Base-by-base conservation (phyloP, 2,888 invertebrate genomes). In the Amphiduros pacificus region DNA sequence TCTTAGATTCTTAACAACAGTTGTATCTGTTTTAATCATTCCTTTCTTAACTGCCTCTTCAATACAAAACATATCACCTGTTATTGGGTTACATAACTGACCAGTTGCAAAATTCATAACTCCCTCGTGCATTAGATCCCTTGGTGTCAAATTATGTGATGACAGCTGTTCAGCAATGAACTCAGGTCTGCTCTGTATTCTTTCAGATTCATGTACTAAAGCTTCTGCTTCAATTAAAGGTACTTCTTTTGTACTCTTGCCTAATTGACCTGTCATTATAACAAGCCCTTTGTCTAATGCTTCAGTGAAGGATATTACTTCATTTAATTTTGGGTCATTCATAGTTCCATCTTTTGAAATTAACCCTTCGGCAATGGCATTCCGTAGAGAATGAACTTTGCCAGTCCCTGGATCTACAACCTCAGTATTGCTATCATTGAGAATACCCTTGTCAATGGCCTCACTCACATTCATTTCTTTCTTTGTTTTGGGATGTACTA, bases 301-400 rank as follows among this genome's bases (percentile, higher is more conserved):
- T 1, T 32, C 54, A 26, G 32, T 41, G 9, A 22, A 52, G 14
- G 58, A 53, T 36, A 64, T 9, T 14, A 22, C 22, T 6, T 28
- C 9, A 9, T 27, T 26, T 3, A 11, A 26, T 22, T 24, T 28
- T 31, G 22, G 29, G 40, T 60, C 60, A 24, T 59, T 52, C 14
- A 63, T 59, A 27, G 51, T 40, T 22, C 59, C 36, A 9, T 49
- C 26, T 29, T 53, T 29, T 1, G 89, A 86, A 66, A 94, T 81
- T 63, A 94, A 87, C 57, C 93, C 92, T 67, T 91, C 87, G 55
- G 89, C 87, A 29, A 96, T 86, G 0, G 96, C 96, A n/a, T 55
- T 54, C 6, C 41, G 53, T 17, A 52, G 36, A 2, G 54, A 32
- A 31, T 61, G 52, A 20, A 89, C 88, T 77, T 91, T 88, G 5